Percentiles rank a stretch among this genome's conserved stretches.
Evolutionary conservation across 2,113 vertebrate species (phyloP).

Genomic region (Erpornis zantholeuca): DNA sequence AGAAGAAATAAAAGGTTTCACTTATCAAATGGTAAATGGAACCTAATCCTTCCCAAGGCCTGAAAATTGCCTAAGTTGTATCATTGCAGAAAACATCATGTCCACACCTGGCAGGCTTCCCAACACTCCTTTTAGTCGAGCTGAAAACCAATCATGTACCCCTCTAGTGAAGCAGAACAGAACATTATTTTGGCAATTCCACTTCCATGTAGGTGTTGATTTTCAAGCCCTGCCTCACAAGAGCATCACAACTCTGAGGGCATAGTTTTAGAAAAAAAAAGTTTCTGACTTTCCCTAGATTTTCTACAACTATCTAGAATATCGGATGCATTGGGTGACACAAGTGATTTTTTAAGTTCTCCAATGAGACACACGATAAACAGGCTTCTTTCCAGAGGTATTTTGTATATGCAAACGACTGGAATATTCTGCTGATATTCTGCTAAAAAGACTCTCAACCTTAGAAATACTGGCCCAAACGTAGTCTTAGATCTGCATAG

Average conservation of each 20-base stretch:
- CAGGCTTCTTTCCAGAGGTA: neutral
- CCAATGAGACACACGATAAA: neutral
- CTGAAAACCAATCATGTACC: neutral
- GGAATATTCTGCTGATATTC: neutral
- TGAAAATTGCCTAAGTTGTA: neutral
- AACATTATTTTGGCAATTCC: neutral
- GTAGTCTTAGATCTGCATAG: fast-evolving
- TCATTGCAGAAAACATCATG: neutral
- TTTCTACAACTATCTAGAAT: neutral
- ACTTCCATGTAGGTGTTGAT: neutral
- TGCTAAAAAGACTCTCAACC: neutral
- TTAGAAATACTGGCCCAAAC: neutral
- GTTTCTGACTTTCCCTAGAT: neutral
- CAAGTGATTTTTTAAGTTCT: neutral
- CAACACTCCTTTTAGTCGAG: neutral
- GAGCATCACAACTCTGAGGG: neutral
- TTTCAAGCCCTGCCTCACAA: neutral
- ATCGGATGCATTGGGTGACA: neutral
- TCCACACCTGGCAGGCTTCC: neutral
- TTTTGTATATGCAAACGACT: fast-evolving
- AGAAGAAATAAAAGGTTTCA: neutral
- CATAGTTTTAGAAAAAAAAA: neutral
- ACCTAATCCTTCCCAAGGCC: neutral
- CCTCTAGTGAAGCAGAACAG: neutral
- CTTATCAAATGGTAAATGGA: neutral